Percentiles rank a stretch among this genome's conserved stretches.
Conservation (phyloP, 2,113 vertebrate genomes). For the Hipposideros armiger region DNA sequence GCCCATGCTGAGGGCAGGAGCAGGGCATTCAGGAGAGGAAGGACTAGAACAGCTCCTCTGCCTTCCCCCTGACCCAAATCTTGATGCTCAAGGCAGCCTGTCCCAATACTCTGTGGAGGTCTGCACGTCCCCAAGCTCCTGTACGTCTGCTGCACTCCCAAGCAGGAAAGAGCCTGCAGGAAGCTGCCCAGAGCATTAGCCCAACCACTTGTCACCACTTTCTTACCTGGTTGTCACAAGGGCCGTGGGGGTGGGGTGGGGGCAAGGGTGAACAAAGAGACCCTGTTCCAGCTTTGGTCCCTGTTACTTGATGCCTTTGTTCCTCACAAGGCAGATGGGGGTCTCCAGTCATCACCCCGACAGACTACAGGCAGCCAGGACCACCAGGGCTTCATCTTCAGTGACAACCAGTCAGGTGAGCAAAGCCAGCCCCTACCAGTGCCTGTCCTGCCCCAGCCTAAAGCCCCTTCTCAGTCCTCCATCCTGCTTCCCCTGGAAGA, state of each 20-base stretch:
- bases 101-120: neutral
- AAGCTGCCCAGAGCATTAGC: neutral
- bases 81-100: neutral
- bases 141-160: neutral
- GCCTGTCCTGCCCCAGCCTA: neutral
- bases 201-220: neutral
- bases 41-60: neutral
- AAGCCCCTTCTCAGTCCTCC: neutral
- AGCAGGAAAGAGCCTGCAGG: neutral
- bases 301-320: constrained; percentile 81
- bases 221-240: neutral
- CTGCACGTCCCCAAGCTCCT: neutral
- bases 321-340: constrained; percentile 93
- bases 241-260: too few species aligned
- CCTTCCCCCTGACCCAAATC: neutral
- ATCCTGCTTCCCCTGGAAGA: neutral
- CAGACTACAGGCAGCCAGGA: constrained; percentile 91
- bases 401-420: constrained; percentile 92
- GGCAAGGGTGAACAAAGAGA: neutral
- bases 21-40: neutral
- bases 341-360: constrained; percentile 91
- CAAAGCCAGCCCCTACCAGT: neutral
- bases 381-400: constrained; percentile 86
- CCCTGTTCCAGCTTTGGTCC: neutral
- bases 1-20: neutral